Evolutionary conservation across 2,113 vertebrate genomes (phyloP).

Genomic region (Tylochromis polylepis): DNA sequence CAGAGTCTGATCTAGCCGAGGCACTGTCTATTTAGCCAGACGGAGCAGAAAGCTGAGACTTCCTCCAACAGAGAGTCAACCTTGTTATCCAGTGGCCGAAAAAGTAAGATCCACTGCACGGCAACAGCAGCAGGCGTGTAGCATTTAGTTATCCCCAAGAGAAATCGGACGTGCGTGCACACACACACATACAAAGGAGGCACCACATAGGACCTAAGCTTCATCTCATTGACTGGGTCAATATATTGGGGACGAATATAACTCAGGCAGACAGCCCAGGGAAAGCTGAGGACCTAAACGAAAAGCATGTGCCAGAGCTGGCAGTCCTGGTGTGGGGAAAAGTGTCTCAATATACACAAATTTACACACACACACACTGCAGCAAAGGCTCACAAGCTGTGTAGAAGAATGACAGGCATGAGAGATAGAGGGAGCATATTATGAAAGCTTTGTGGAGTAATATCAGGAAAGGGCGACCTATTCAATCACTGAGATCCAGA

Average conservation of each 20-base stretch:
- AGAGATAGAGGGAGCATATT: constrained; percentile 24
- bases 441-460: constrained; percentile 39
- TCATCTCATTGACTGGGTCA: constrained; percentile 29
- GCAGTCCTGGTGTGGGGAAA: constrained; percentile 7
- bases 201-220: not conserved
- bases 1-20: constrained; percentile 31
- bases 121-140: constrained; percentile 9
- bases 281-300: constrained; percentile 2
- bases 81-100: constrained; percentile 51
- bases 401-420: constrained; percentile 1
- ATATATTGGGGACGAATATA: constrained; percentile 27
- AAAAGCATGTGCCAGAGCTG: constrained; percentile 35
- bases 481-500: constrained; percentile 54
- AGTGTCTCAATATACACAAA: not conserved
- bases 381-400: not conserved
- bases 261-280: constrained; percentile 12
- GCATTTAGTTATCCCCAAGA: constrained; percentile 27
- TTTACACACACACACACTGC: not conserved
- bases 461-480: constrained; percentile 30
- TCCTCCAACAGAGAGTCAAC: constrained; percentile 38
- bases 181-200: not conserved
- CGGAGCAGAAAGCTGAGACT: constrained; percentile 25
- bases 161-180: not conserved
- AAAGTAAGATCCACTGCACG: constrained; percentile 37
- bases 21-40: constrained; percentile 42